Conservation (phyloP, 2,113 vertebrate genomes). For the Hyperopisus bebe region DNA sequence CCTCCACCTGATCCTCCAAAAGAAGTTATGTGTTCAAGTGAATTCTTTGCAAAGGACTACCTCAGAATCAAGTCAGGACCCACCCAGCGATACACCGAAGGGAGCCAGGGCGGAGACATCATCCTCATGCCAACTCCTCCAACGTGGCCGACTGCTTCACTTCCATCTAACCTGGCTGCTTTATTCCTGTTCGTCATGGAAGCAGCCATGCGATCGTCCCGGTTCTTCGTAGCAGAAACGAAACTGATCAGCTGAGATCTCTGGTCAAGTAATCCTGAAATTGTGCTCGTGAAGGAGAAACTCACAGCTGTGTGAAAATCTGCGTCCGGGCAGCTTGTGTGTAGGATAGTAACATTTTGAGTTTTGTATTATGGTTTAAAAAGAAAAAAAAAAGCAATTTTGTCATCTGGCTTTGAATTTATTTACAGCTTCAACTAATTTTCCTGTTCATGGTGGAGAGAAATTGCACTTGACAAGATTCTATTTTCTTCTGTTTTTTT, state of each 20-base stretch:
- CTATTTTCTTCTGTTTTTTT: slow-evolving; percentile 40
- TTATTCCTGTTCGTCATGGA: slow-evolving; percentile 2
- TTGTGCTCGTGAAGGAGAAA: slow-evolving; percentile 36
- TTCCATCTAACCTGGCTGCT: slow-evolving; percentile 42
- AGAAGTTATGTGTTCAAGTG: not conserved
- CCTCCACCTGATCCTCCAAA: not conserved
- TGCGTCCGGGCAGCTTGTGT: slow-evolving; percentile 15
- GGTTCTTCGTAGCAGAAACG: not conserved
- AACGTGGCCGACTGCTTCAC: not conserved
- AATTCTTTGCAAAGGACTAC: slow-evolving; percentile 47
- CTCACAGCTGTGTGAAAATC: slow-evolving; percentile 37
- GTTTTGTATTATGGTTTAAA: slow-evolving; percentile 19
- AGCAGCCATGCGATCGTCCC: not conserved
- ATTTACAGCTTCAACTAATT: slow-evolving; percentile 43
- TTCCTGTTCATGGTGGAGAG: slow-evolving; percentile 37
- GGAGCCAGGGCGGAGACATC: slow-evolving; percentile 9
- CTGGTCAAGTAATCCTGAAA: slow-evolving; percentile 18
- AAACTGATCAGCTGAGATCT: slow-evolving; percentile 21
- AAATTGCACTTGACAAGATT: slow-evolving; percentile 47
- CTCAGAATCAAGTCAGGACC: slow-evolving; percentile 42
- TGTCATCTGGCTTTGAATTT: slow-evolving; percentile 36
- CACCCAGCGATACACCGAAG: slow-evolving; percentile 20
- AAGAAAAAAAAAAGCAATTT: slow-evolving; percentile 36
- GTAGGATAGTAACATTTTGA: slow-evolving; percentile 8
- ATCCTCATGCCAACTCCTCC: not conserved